Conservation (phyloP, 2,888 invertebrate genomes). For the Agrilus mali region DNA sequence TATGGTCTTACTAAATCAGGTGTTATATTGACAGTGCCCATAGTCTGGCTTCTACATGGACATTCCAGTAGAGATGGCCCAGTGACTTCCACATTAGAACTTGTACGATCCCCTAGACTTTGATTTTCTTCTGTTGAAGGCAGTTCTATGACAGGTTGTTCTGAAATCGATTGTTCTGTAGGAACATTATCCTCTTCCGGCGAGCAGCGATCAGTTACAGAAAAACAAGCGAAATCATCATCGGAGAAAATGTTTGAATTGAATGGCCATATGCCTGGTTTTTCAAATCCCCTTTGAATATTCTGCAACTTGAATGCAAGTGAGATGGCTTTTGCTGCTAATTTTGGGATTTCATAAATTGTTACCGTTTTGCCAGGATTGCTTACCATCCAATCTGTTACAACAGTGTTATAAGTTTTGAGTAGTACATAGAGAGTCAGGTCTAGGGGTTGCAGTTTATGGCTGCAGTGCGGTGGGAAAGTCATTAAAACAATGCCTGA, state of each 20-base stretch:
- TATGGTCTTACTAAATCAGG: conserved; percentile 15
- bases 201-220: too few relatives aligned
- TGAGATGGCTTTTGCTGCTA: conserved; percentile 3
- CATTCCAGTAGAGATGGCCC: too few relatives aligned
- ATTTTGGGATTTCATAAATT: conserved; percentile 5
- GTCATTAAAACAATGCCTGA: too few relatives aligned
- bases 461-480: too few relatives aligned
- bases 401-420: not conserved
- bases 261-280: conserved; percentile 6
- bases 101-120: too few relatives aligned
- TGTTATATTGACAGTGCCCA: not conserved
- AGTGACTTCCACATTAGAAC: too few relatives aligned
- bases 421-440: too few relatives aligned
- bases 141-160: too few relatives aligned
- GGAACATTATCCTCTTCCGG: too few relatives aligned
- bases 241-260: conserved; percentile 3
- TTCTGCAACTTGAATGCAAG: conserved; percentile 1
- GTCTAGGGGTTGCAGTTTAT: too few relatives aligned
- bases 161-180: too few relatives aligned
- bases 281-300: conserved; percentile 5
- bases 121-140: too few relatives aligned
- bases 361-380: conserved; percentile 4
- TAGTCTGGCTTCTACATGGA: not conserved
- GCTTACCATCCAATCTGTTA: not conserved
- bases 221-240: not conserved